phyloP scores from a whole-genome alignment of 2,888 invertebrate species.

The Andrena marginata region DNA sequence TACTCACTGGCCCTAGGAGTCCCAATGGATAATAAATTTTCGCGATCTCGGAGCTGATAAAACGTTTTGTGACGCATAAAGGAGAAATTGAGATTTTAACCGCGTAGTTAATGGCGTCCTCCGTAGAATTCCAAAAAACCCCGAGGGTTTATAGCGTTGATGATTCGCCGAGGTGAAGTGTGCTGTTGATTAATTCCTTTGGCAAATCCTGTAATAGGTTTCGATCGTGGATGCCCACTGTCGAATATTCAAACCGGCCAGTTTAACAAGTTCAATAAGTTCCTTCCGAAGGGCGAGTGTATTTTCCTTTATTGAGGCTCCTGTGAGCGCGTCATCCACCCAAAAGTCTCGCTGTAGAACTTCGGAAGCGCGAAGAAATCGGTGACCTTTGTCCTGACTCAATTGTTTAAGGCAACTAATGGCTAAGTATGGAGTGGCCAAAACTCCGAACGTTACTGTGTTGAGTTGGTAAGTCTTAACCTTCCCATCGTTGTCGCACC shows the following conservation, averaged over 20 bases:
- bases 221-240: slow-evolving; percentile 9
- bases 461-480: not conserved
- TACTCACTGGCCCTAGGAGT: not conserved
- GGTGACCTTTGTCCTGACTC: not conserved
- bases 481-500: not conserved
- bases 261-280: not conserved
- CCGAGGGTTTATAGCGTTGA: not conserved
- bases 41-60: not conserved
- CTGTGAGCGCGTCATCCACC: slow-evolving; percentile 8
- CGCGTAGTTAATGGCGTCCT: not conserved
- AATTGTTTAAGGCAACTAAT: not conserved
- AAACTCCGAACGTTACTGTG: not conserved
- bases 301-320: not conserved
- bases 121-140: not conserved
- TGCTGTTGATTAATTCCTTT: not conserved
- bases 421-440: not conserved
- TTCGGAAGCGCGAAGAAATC: not conserved
- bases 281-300: not conserved
- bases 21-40: slow-evolving; percentile 1
- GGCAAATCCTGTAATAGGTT: not conserved
- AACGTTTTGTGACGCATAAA: not conserved
- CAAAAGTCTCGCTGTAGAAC: not conserved
- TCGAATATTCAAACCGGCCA: not conserved
- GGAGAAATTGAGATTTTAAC: not conserved
- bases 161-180: not conserved